A percentile compares a stretch with the other conserved stretches of the same genome.
phyloP scores from a whole-genome alignment of 2,888 invertebrate genomes.

The Hirtodrosophila confusa region DNA sequence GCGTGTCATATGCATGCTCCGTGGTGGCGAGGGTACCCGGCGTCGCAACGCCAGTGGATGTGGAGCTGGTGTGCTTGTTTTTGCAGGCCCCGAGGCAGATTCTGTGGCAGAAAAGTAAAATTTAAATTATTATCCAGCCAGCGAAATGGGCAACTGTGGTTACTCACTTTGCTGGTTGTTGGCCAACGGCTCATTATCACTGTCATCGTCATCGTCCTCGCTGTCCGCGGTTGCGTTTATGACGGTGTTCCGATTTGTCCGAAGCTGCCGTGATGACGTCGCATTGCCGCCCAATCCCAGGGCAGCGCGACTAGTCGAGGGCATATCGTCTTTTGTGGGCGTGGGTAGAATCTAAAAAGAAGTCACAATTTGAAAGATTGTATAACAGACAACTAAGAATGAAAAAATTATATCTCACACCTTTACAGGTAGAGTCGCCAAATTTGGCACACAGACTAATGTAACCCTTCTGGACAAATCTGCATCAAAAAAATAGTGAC shows the following conservation, averaged over 20 bases:
- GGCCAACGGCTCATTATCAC: slow-evolving; percentile 82
- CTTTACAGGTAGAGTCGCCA: no score
- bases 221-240: slow-evolving; percentile 65
- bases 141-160: background rate
- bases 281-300: slow-evolving; percentile 36
- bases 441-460: no score
- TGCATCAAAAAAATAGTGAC: no score
- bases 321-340: slow-evolving; percentile 75
- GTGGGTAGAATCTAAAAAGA: slow-evolving; percentile 78
- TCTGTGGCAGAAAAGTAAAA: slow-evolving; percentile 27
- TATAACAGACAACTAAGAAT: no score
- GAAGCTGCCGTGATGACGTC: slow-evolving; percentile 72
- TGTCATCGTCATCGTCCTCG: slow-evolving; percentile 72
- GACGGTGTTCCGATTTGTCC: slow-evolving; percentile 83
- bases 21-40: slow-evolving; percentile 50
- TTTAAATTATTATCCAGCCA: background rate
- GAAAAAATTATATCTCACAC: no score
- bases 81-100: slow-evolving; percentile 49
- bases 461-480: no score
- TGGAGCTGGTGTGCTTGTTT: slow-evolving; percentile 52
- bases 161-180: slow-evolving; percentile 79
- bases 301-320: slow-evolving; percentile 77
- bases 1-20: slow-evolving; percentile 80
- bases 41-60: slow-evolving; percentile 75
- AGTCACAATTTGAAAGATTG: no score